Evolutionary conservation across 2,113 vertebrate species (phyloP).

Genomic region (Pelecanus crispus): DNA sequence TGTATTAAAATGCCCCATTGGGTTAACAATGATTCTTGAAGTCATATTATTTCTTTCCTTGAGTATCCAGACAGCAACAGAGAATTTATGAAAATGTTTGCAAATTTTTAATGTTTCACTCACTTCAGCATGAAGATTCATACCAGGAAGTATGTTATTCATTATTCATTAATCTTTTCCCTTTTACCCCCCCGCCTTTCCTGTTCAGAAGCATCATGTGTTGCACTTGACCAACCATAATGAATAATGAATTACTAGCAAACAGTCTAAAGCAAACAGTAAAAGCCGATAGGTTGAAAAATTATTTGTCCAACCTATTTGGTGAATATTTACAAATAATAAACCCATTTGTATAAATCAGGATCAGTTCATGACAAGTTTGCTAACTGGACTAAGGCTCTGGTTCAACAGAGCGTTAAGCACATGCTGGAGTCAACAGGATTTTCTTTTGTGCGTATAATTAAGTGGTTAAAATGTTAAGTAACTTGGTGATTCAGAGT

Average conservation of each 20-base stretch:
- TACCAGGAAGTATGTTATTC: neutral
- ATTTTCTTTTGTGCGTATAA: neutral
- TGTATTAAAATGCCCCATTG: neutral
- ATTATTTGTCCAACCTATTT: constrained; percentile 38
- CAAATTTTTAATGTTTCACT: neutral
- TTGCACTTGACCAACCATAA: constrained; percentile 5
- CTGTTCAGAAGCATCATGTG: neutral
- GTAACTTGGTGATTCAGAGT: neutral
- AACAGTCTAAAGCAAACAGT: constrained; percentile 28
- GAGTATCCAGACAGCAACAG: neutral
- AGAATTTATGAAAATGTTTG: neutral
- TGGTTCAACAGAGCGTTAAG: neutral
- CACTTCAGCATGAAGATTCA: neutral
- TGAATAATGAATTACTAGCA: constrained; percentile 43
- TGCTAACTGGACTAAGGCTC: neutral
- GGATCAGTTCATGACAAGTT: neutral
- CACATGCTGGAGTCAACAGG: neutral
- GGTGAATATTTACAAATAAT: constrained; percentile 32
- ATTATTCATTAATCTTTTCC: neutral
- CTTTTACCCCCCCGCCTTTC: neutral
- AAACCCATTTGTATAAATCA: neutral
- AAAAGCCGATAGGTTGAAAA: constrained; percentile 21
- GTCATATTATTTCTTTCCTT: neutral
- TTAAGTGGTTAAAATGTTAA: neutral
- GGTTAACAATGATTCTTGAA: neutral